Percentiles rank a stretch among this genome's conserved stretches.
Evolutionary conservation across 1,140 invertebrate species (phyloP).

Genomic region (Bombus haemorrhoidalis): DNA sequence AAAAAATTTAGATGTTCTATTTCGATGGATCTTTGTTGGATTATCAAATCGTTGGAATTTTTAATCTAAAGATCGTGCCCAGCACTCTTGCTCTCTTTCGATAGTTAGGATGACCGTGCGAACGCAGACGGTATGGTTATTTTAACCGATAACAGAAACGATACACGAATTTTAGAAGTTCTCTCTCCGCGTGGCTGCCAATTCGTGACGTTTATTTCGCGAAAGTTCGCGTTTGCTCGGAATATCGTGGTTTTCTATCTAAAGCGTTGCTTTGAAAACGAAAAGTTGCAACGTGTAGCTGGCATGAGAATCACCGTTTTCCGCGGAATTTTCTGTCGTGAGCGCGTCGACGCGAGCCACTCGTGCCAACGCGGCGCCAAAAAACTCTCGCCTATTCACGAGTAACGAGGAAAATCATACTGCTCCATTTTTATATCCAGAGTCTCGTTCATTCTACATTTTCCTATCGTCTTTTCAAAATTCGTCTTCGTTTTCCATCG

Average conservation of each 20-base stretch:
- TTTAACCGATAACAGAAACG: too few relatives aligned
- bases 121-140: too few relatives aligned
- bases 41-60: too few relatives aligned
- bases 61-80: too few relatives aligned
- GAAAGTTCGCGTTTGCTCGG: neutral
- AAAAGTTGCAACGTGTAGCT: neutral
- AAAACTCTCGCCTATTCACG: neutral
- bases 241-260: neutral
- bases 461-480: neutral
- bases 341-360: neutral
- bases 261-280: neutral
- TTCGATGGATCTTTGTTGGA: too few relatives aligned
- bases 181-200: too few relatives aligned
- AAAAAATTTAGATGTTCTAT: too few relatives aligned
- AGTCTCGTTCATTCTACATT: neutral
- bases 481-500: neutral
- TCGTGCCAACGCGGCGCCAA: neutral
- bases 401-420: neutral
- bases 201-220: neutral
- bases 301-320: neutral
- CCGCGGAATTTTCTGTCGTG: conserved; percentile 10
- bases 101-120: too few relatives aligned
- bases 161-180: too few relatives aligned
- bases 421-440: neutral
- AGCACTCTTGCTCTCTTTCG: too few relatives aligned